phyloP scores from a whole-genome alignment of 2,797 vertebrate species.

The Hoplostethus mediterraneus region DNA sequence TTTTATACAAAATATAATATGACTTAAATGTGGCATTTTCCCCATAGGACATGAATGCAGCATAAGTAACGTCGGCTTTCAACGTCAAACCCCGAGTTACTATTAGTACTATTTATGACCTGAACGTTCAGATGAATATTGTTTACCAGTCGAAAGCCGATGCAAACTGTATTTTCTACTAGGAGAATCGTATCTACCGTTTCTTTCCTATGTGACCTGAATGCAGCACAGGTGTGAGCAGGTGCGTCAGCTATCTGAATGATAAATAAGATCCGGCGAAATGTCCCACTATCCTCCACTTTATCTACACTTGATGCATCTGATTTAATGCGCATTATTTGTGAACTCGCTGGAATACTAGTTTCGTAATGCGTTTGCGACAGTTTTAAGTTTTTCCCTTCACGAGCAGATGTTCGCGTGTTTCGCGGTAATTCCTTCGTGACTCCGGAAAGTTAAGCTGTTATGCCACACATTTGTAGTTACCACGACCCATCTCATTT shows the following conservation, averaged over 20 bases:
- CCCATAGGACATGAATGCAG: too few relatives aligned
- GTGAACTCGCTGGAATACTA: not conserved
- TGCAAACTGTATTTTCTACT: too few relatives aligned
- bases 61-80: too few relatives aligned
- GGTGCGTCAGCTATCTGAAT: not conserved
- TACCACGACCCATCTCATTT: constrained; percentile 33
- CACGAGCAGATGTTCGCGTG: not conserved
- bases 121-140: too few relatives aligned
- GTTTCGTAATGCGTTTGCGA: not conserved
- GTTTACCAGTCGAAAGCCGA: too few relatives aligned
- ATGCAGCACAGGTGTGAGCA: constrained; percentile 28
- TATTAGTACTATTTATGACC: too few relatives aligned
- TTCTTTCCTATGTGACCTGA: constrained; percentile 1
- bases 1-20: too few relatives aligned
- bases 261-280: not conserved
- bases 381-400: rapidly evolving
- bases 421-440: constrained; percentile 8
- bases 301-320: not conserved
- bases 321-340: not conserved
- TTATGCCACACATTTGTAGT: constrained; percentile 47
- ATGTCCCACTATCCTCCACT: not conserved
- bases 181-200: too few relatives aligned
- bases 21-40: too few relatives aligned
- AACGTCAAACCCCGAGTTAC: too few relatives aligned
- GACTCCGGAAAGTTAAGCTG: not conserved